These are phyloP conservation scores for Drosophila lini DNA, from an alignment of 1,140 invertebrate genomes.

Conservation along the genomic window DNA sequence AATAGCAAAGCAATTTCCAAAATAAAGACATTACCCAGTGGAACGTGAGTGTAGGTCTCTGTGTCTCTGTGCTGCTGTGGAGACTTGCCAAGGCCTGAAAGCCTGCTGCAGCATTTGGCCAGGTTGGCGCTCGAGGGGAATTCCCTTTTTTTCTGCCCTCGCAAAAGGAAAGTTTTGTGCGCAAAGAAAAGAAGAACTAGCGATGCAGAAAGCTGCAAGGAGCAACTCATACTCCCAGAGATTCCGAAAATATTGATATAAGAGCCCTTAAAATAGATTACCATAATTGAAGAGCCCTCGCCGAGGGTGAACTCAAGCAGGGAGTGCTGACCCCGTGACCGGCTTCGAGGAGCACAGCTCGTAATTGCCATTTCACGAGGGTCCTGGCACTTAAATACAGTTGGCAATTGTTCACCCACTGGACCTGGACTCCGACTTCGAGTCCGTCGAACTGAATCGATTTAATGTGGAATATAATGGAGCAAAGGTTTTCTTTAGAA, in stretches of 20 bases:
- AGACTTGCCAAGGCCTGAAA: conserved; percentile 45
- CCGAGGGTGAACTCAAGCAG: not conserved
- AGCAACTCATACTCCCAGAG: not conserved
- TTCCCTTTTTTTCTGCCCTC: not conserved
- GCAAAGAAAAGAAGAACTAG: not conserved
- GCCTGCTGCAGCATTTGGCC: conserved; percentile 39
- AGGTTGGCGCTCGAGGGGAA: conserved; percentile 17
- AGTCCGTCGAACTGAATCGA: conserved; percentile 7
- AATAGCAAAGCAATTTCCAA: conserved; percentile 62
- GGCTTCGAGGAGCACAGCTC: not conserved
- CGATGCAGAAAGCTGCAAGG: conserved; percentile 4
- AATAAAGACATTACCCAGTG: conserved; percentile 48
- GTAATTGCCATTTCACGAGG: conserved; percentile 37
- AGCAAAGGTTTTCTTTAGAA: conserved; percentile 1
- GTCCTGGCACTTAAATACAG: conserved; percentile 24
- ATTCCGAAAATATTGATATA: conserved; percentile 37
- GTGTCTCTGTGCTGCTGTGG: conserved; percentile 3
- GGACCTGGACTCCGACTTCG: not conserved
- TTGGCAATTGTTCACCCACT: conserved; percentile 5
- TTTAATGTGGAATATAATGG: conserved; percentile 14
- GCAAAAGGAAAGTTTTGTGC: not conserved
- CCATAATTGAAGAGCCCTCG: conserved; percentile 34
- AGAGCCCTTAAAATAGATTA: conserved; percentile 39
- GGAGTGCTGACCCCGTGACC: conserved; percentile 35
- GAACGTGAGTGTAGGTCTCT: conserved; percentile 1